A percentile compares a stretch with the other conserved stretches of the same genome.
These are phyloP conservation scores for Aeoliscus strigatus DNA, from an alignment of 2,797 vertebrate species.

Conservation along the genomic window DNA sequence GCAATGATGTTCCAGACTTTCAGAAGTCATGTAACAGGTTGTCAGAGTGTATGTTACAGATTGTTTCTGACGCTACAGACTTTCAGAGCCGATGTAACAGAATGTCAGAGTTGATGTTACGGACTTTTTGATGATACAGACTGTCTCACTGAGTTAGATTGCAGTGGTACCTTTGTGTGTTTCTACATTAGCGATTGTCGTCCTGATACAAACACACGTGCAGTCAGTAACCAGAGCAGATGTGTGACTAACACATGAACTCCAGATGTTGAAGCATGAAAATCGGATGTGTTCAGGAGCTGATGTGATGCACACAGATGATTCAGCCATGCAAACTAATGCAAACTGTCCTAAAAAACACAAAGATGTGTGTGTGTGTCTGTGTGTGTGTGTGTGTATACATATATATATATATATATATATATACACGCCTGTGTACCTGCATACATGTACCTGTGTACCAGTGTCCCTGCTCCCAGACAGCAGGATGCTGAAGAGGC, in stretches of 20 bases:
- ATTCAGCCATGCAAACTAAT: slow-evolving; percentile 51
- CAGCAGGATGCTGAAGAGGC: neutral
- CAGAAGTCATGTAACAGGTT: neutral
- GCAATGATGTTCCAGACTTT: too few species aligned
- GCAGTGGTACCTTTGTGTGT: too few species aligned
- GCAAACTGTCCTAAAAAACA: too few species aligned
- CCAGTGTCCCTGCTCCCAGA: neutral
- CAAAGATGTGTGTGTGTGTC: too few species aligned
- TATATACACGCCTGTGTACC: too few species aligned
- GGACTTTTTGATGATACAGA: too few species aligned
- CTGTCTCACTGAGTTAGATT: too few species aligned
- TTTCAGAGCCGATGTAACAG: too few species aligned
- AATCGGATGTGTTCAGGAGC: slow-evolving; percentile 55
- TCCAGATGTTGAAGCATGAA: slow-evolving; percentile 54
- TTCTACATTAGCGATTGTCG: too few species aligned
- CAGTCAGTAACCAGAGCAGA: slow-evolving; percentile 23
- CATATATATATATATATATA: slow-evolving; percentile 1
- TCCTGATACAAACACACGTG: slow-evolving; percentile 4
- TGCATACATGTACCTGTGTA: neutral
- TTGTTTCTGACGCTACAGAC: too few species aligned
- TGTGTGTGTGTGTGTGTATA: too few species aligned
- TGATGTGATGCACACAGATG: slow-evolving; percentile 53
- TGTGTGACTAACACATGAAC: slow-evolving; percentile 37
- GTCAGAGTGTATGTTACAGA: slow-evolving; percentile 7
- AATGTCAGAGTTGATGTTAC: too few species aligned